Base-by-base conservation (phyloP, 2,797 vertebrate species). In the Cuculus canorus region DNA sequence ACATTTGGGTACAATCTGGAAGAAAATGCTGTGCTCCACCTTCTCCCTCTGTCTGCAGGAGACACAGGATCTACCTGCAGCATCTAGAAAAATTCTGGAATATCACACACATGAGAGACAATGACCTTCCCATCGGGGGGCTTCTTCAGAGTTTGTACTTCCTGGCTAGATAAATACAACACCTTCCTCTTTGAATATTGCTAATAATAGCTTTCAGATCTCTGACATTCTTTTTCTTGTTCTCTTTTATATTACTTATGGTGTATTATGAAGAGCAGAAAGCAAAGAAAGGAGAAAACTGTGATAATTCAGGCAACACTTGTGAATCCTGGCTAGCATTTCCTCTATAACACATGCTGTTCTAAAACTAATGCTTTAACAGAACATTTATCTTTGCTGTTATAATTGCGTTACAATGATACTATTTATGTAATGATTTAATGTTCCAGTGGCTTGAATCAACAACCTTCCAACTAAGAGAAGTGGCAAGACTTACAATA, bases 71-170 rank as follows among this genome's bases (percentile, higher is more conserved):
- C 5, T 61, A 23, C 30, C 50, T 69, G 16, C 0, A 2, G 19
- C 5, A 25, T 30, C 50, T 47, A 90, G 45, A 24, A 7, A 1
- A 35, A 11, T 61, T 68, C 32, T 50, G 23, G 25, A 11, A 39
- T 80, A 27, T 73, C 35, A 30, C 19, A 21, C 3, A 17, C 0
- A 1, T 10, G 9, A 35, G 39, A 73, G 27, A 52, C 10, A 71
- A 13, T 0, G 0, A 50, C 8, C 5, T 82, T 5, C 13, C 10
- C 1, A 3, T 11, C 17, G 18, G 1, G 5, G 10, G 2, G 0
- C 48, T 70, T 78, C 41, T 65, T 69, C 33, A 35, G 10, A 41
- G 9, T 79, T 70, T 82, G 3, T 43, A 24, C 13, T 73, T 83
- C 30, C 33, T 35, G 15, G 2, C 7, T 89, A 43, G 23, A 25